Percentiles rank a stretch among this genome's conserved stretches.
phyloP scores from a whole-genome alignment of 1,140 invertebrate genomes.

The Heliconius eleuchia region DNA sequence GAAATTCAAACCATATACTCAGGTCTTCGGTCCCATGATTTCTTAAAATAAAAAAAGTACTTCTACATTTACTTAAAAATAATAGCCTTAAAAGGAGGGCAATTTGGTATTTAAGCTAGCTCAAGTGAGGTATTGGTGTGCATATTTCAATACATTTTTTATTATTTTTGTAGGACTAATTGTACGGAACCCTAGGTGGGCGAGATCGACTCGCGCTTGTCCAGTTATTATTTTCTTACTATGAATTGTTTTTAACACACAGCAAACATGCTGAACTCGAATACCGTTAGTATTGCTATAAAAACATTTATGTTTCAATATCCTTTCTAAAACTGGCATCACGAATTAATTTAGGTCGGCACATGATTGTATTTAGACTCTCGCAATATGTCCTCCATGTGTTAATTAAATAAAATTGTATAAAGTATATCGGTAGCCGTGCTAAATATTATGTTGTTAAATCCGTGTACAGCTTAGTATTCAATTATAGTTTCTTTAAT shows the following conservation, averaged over 20 bases:
- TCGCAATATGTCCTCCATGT: slow-evolving; percentile 46
- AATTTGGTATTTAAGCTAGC: too few relatives aligned
- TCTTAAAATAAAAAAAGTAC: too few relatives aligned
- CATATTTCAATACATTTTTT: too few relatives aligned
- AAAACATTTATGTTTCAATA: slow-evolving; percentile 46
- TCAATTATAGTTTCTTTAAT: too few relatives aligned
- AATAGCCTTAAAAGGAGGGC: too few relatives aligned
- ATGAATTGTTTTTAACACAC: not conserved
- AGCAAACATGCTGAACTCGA: not conserved
- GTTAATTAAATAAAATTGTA: slow-evolving; percentile 16
- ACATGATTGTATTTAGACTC: slow-evolving; percentile 46
- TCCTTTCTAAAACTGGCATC: slow-evolving; percentile 59
- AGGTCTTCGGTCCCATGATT: too few relatives aligned
- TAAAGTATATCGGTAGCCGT: not conserved
- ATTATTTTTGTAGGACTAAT: too few relatives aligned
- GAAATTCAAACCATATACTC: too few relatives aligned
- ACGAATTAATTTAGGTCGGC: slow-evolving; percentile 61
- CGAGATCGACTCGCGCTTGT: too few relatives aligned
- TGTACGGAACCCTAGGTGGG: too few relatives aligned
- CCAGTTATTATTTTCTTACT: not conserved
- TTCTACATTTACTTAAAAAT: too few relatives aligned
- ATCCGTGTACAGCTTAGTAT: not conserved
- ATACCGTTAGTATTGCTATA: slow-evolving; percentile 39
- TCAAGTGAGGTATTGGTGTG: too few relatives aligned
- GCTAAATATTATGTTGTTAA: not conserved